These are phyloP conservation scores for Xestia rhomboidea DNA, from an alignment of 2,888 invertebrate species.

Conservation along the genomic window DNA sequence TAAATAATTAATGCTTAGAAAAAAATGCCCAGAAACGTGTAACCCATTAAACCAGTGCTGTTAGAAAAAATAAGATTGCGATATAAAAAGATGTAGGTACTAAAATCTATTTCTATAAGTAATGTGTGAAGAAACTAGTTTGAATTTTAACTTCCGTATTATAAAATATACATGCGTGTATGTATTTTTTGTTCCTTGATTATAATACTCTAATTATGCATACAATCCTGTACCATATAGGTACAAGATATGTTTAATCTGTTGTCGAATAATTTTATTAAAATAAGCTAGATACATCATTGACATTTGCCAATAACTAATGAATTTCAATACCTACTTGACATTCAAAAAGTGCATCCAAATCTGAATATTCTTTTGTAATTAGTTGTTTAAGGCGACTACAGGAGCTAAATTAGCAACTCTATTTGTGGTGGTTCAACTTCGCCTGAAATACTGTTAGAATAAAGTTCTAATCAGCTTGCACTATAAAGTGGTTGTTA, in stretches of 20 bases:
- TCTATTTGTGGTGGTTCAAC: too few relatives aligned
- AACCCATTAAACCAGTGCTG: not conserved
- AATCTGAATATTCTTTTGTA: not conserved
- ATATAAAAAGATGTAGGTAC: not conserved
- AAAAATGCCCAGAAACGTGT: not conserved
- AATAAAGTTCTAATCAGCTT: too few relatives aligned
- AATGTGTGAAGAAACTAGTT: constrained; percentile 6
- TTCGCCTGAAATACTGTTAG: too few relatives aligned
- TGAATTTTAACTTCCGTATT: constrained; percentile 5
- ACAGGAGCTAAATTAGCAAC: too few relatives aligned
- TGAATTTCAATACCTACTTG: not conserved
- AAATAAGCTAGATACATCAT: not conserved
- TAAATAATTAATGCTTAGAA: not conserved
- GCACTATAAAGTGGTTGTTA: too few relatives aligned
- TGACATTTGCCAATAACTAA: not conserved
- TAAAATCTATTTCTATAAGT: not conserved
- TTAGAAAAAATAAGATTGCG: not conserved
- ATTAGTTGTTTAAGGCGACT: too few relatives aligned
- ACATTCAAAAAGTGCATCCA: not conserved
- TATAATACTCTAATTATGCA: not conserved
- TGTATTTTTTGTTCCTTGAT: not conserved
- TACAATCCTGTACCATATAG: too few relatives aligned
- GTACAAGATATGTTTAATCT: not conserved
- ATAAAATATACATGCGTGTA: not conserved
- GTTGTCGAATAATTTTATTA: not conserved